phyloP scores from a whole-genome alignment of 2,113 vertebrate genomes.

The Catharus bicknelli region DNA sequence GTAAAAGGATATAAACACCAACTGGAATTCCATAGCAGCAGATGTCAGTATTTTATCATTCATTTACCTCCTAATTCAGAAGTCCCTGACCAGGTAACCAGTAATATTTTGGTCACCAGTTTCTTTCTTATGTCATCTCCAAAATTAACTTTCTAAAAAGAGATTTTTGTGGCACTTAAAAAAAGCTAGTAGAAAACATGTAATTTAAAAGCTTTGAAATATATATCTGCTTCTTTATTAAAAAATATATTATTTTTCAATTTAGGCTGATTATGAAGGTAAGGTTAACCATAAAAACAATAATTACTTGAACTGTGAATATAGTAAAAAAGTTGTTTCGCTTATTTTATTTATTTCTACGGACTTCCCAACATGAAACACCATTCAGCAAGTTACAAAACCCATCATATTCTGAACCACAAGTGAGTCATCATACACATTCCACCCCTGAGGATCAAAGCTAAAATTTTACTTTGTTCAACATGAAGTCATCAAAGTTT shows the following conservation, averaged over 20 bases:
- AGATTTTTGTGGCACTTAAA: background rate
- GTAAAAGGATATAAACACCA: background rate
- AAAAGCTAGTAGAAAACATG: background rate
- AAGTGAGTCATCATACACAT: background rate
- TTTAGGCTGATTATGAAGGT: background rate
- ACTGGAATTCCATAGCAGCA: background rate
- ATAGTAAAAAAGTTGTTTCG: background rate
- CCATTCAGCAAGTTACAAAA: background rate
- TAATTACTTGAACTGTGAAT: background rate
- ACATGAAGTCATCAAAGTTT: background rate
- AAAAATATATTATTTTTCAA: background rate
- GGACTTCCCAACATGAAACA: background rate
- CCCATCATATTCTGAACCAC: background rate
- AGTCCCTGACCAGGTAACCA: background rate
- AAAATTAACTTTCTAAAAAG: background rate
- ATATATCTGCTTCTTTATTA: background rate
- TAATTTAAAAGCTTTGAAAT: background rate
- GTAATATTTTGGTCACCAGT: background rate
- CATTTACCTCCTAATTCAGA: background rate
- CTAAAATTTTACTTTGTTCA: constrained; percentile 28
- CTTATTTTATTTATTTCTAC: background rate
- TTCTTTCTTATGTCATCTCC: background rate
- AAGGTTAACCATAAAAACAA: background rate
- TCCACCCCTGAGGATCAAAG: constrained; percentile 22
- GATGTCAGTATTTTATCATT: background rate